Percentiles rank a stretch among this genome's conserved stretches.
These are phyloP conservation scores for Drosophila percnosoma DNA, from an alignment of 2,888 invertebrate genomes.

Conservation along the genomic window DNA sequence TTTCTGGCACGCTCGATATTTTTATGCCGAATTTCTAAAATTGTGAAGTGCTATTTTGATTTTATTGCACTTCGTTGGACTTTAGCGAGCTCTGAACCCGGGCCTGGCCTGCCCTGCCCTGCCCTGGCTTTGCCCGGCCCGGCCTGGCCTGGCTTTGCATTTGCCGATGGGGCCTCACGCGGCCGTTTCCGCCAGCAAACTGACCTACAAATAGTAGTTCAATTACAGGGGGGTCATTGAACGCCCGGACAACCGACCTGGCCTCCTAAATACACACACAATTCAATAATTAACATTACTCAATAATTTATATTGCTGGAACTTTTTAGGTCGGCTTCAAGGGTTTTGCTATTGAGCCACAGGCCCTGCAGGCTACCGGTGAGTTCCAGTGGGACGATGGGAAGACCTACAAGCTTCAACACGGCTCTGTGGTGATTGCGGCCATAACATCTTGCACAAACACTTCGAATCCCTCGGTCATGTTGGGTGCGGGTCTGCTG, in stretches of 20 bases:
- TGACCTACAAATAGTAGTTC: conserved; percentile 72
- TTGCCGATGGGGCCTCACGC: conserved; percentile 42
- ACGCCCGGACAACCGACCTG: conserved; percentile 24
- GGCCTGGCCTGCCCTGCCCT: conserved; percentile 16
- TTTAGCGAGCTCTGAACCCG: conserved; percentile 51
- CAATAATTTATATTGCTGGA: conserved; percentile 24
- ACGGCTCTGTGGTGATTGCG: conserved; percentile 98
- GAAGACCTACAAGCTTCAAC: conserved; percentile 90
- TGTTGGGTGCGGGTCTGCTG: conserved; percentile 97
- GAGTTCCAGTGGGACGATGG: conserved; percentile 92
- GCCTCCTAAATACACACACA: not conserved
- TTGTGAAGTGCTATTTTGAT: conserved; percentile 37
- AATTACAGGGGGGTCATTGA: conserved; percentile 59
- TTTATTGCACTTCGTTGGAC: conserved; percentile 50
- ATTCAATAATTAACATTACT: not conserved
- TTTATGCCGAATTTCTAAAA: conserved; percentile 75
- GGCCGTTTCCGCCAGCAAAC: conserved; percentile 71
- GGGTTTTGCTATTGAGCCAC: conserved; percentile 92
- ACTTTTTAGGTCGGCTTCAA: conserved; percentile 93
- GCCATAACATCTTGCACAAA: conserved; percentile 99
- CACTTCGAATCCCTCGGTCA: conserved; percentile 98
- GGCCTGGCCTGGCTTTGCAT: conserved; percentile 1
- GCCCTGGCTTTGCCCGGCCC: not conserved
- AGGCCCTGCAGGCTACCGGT: conserved; percentile 88
- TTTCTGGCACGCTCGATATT: conserved; percentile 72